Conservation (phyloP, 2,113 vertebrate genomes). For the Cheirogaleus medius region DNA sequence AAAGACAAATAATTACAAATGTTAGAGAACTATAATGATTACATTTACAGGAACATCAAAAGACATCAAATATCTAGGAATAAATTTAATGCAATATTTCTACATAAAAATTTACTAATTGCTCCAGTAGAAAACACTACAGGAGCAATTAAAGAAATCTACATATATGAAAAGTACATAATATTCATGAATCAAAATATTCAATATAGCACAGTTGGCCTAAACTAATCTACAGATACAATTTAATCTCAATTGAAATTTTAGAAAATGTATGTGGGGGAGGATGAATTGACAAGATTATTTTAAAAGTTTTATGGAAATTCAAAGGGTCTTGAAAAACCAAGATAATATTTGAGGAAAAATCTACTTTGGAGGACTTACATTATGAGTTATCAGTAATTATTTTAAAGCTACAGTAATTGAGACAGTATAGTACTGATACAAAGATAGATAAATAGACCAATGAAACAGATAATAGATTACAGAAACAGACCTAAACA, state of each 20-base stretch:
- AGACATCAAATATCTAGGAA: neutral
- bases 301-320: neutral
- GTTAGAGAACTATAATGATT: neutral
- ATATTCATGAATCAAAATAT: neutral
- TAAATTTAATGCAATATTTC: neutral
- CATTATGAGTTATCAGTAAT: neutral
- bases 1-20: neutral
- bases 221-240: neutral
- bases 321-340: neutral
- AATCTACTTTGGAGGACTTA: neutral
- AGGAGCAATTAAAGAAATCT: neutral
- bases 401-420: neutral
- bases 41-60: neutral
- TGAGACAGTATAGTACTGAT: neutral
- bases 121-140: neutral
- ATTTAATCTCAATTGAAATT: neutral
- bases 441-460: neutral
- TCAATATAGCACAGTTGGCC: neutral
- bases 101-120: neutral
- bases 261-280: neutral
- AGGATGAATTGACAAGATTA: neutral
- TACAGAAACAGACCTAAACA: neutral
- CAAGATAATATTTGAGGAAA: neutral
- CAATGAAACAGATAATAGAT: neutral
- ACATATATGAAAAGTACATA: neutral